Evolutionary conservation across 2,113 vertebrate genomes (phyloP).

Genomic region (Pimephales promelas): DNA sequence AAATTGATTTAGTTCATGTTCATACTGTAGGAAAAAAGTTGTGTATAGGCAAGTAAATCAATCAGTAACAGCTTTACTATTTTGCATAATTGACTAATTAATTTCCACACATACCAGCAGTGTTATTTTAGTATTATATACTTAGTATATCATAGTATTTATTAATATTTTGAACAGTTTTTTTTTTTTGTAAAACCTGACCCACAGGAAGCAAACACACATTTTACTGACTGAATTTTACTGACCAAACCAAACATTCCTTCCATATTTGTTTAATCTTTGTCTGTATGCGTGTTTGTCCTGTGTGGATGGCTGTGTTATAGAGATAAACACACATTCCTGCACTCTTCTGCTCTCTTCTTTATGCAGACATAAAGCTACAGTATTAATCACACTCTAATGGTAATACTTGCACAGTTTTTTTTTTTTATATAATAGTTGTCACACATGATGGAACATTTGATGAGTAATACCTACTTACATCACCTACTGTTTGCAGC

Average conservation of each 20-base stretch:
- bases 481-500: background rate
- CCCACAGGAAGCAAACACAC: background rate
- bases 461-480: background rate
- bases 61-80: background rate
- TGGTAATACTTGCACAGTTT: background rate
- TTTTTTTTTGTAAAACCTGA: background rate
- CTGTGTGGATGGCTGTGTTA: slow-evolving; percentile 6
- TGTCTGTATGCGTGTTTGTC: slow-evolving; percentile 14
- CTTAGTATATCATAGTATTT: background rate
- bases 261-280: background rate
- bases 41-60: background rate
- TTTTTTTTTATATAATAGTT: background rate
- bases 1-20: background rate
- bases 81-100: background rate
- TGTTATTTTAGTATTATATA: background rate
- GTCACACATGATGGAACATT: background rate
- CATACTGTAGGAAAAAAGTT: no score
- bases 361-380: background rate
- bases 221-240: slow-evolving; percentile 24
- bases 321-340: background rate
- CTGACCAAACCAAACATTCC: background rate
- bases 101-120: no score
- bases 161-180: no score
- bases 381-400: background rate
- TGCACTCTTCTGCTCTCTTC: background rate